Evolutionary conservation across 2,113 vertebrate species (phyloP), one percentile per base, ranked within the genome.

Genomic region (Heterochromis multidens): DNA sequence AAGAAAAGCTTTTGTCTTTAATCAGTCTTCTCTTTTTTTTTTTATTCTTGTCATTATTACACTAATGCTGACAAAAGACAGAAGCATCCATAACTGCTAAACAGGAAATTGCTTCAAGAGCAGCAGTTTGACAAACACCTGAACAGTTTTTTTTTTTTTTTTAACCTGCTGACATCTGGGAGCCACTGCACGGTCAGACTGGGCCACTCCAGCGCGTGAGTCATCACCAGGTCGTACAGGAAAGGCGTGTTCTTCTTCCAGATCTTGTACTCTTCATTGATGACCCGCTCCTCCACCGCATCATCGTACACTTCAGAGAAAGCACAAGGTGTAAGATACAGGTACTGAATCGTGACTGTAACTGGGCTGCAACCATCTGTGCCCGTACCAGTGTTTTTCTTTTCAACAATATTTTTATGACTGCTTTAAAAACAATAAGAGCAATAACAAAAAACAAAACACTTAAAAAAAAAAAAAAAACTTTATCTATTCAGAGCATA

Each of bases 191-290:
- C 98, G 0, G 97, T 98, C 76, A 99, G 97, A 90, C 98, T 98
- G 58, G 98, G 98, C 98, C 98, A 97, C 93, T 98, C 97, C 78
- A 98, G 94, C 0, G 97, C 97, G 19, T 98, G 97, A 23, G 97
- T 98, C 97, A 98, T 97, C 90, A 98, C 97, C 94, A 98, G 93
- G 90, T 98, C 97, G 60, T 98, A 99, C 3, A 99, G 94, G 87
- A 98, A 98, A 0, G 97, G 97, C 0, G 97, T 98, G 92, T 98
- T 98, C 83, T 98, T 98, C 95, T 98, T 99, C 97, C 98, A 99
- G 57, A 99, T 98, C 94, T 97, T 98, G 95, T 98, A 98, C 90
- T 99, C 97, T 86, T 98, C 98, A 61, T 97, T 97, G 93, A 98
- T 98, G 67, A 98, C 97, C 37, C 97, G 95, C 88, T 99, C 98